A percentile compares a stretch with the other conserved stretches of the same genome.
phyloP scores from a whole-genome alignment of 64 coral and sea anemone species.

The Stichodactyla helianthus region DNA sequence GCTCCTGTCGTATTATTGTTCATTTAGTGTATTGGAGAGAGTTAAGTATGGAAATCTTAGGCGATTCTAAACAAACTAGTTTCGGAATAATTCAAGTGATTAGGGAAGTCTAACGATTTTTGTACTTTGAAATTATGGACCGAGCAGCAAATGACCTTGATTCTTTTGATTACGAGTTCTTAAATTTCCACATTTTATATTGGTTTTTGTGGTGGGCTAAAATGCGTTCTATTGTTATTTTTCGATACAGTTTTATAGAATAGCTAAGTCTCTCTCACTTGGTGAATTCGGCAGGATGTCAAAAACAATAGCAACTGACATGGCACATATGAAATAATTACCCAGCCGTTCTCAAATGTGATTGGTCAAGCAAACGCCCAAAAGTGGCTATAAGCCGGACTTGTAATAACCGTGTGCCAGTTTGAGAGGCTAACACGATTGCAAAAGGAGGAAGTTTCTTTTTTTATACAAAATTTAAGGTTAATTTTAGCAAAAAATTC shows the following conservation, averaged over 20 bases:
- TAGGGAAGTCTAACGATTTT: not conserved
- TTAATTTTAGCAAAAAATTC: constrained; percentile 28
- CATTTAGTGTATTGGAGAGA: constrained; percentile 27
- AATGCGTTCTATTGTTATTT: constrained; percentile 7
- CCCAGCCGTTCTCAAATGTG: constrained; percentile 22
- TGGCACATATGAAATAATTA: constrained; percentile 35
- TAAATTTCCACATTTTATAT: not conserved
- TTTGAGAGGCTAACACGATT: constrained; percentile 24
- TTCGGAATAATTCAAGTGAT: not conserved
- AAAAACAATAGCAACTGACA: constrained; percentile 44
- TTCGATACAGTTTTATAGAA: constrained; percentile 30
- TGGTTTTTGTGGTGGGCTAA: not conserved
- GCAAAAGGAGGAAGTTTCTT: constrained; percentile 29
- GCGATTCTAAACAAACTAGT: constrained; percentile 5
- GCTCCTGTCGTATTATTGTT: constrained; percentile 25
- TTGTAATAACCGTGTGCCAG: constrained; percentile 46
- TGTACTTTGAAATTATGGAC: not conserved
- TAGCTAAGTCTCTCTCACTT: constrained; percentile 17
- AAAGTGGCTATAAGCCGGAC: constrained; percentile 72
- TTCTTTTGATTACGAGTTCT: constrained; percentile 2
- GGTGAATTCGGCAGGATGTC: constrained; percentile 51
- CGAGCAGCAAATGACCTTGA: not conserved
- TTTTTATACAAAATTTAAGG: constrained; percentile 12
- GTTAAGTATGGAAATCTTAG: constrained; percentile 28
- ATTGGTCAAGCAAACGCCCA: constrained; percentile 45